Conservation (phyloP, 2,888 invertebrate species). For the Syrphus vitripennis region DNA sequence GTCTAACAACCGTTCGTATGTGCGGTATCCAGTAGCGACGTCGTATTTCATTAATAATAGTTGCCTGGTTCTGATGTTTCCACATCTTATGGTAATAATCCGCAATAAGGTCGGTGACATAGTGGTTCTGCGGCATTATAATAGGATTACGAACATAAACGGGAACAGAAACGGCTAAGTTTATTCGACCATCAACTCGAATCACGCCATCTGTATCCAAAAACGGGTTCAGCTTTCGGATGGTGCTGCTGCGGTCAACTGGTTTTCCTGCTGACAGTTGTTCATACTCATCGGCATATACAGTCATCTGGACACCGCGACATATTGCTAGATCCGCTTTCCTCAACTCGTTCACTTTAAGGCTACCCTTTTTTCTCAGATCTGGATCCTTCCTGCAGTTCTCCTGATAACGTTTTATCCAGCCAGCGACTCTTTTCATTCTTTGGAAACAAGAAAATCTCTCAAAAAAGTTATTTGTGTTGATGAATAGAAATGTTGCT, state of each 20-base stretch:
- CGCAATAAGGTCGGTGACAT: constrained; percentile 6
- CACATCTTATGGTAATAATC: not conserved
- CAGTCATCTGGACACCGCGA: not conserved
- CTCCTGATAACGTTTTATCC: not conserved
- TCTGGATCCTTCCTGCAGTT: not conserved
- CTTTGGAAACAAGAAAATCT: not conserved
- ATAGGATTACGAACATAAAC: not conserved
- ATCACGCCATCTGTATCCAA: not conserved
- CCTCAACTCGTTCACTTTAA: not conserved
- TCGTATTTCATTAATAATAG: constrained; percentile 20
- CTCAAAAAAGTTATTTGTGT: not conserved
- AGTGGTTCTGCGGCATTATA: not conserved
- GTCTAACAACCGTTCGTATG: not conserved
- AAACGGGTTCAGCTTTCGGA: not conserved
- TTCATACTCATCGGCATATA: not conserved
- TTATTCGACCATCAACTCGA: not conserved
- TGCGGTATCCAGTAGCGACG: constrained; percentile 9
- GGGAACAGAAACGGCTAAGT: not conserved
- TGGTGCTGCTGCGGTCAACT: not conserved
- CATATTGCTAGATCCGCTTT: not conserved
- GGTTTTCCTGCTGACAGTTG: not conserved
- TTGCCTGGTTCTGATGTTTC: not conserved
- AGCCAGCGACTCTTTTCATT: constrained; percentile 3
- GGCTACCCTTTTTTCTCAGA: not conserved
- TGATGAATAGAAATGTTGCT: not conserved